phyloP scores from a whole-genome alignment of 2,888 invertebrate genomes.

The Tenthredo mesomela region DNA sequence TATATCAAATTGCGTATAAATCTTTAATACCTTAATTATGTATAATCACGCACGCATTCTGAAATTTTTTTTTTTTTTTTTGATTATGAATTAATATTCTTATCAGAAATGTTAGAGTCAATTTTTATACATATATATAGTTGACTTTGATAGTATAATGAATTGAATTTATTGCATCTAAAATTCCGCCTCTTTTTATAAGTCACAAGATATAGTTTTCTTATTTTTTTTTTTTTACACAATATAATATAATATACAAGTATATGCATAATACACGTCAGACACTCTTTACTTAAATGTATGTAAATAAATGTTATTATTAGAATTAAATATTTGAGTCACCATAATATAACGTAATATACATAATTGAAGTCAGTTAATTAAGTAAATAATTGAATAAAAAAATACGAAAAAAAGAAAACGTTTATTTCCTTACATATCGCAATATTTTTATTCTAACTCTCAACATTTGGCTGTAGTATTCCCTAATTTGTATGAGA shows the following conservation, averaged over 20 bases:
- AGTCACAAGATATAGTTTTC: not conserved
- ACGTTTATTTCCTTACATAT: not conserved
- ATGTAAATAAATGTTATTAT: conserved; percentile 2
- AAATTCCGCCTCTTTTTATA: not conserved
- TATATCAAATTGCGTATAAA: not conserved
- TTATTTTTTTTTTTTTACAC: not conserved
- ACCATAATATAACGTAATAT: conserved; percentile 17
- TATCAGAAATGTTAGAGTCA: conserved; percentile 20
- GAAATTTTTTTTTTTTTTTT: not conserved
- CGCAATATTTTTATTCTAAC: not conserved
- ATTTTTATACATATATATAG: conserved; percentile 5
- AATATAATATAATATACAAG: not conserved
- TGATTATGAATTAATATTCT: not conserved
- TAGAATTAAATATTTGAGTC: not conserved
- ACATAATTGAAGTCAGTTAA: not conserved
- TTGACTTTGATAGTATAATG: conserved; percentile 9
- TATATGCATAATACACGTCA: not conserved
- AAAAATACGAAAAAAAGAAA: not conserved
- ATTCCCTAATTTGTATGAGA: not conserved
- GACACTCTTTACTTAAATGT: not conserved
- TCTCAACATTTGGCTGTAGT: conserved; percentile 6
- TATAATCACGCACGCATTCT: not conserved
- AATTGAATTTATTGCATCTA: conserved; percentile 1
- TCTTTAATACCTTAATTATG: not conserved
- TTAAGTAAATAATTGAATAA: not conserved